Conservation (phyloP, 1,140 invertebrate genomes). For the Brachionus rubens region DNA sequence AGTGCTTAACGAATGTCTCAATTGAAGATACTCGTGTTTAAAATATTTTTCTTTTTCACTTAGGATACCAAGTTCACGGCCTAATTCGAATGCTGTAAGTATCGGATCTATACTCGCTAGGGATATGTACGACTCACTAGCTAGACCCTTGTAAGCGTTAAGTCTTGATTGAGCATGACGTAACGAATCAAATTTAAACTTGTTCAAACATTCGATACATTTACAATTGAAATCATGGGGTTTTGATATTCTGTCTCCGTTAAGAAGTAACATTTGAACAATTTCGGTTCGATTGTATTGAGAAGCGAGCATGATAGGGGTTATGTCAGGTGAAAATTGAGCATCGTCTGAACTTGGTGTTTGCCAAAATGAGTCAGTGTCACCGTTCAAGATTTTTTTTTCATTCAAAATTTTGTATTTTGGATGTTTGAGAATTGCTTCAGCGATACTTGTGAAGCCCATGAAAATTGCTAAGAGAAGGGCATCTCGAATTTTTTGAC, state of each 20-base stretch:
- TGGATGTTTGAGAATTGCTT: slow-evolving; percentile 56
- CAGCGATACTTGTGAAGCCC: slow-evolving; percentile 58
- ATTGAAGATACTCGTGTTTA: slow-evolving; percentile 62
- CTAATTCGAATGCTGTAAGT: slow-evolving; percentile 66
- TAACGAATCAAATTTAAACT: slow-evolving; percentile 56
- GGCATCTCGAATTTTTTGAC: slow-evolving; percentile 56
- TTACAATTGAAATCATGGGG: slow-evolving; percentile 67
- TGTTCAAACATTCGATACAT: slow-evolving; percentile 64
- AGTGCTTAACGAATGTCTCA: slow-evolving; percentile 62
- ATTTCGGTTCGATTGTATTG: slow-evolving; percentile 56
- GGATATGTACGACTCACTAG: slow-evolving; percentile 66
- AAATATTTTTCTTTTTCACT: slow-evolving; percentile 47
- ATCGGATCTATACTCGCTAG: slow-evolving; percentile 68
- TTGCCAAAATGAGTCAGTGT: slow-evolving; percentile 46
- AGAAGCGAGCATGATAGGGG: slow-evolving; percentile 54
- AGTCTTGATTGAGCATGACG: slow-evolving; percentile 53
- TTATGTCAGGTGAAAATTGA: slow-evolving; percentile 53
- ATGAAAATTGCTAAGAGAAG: slow-evolving; percentile 57
- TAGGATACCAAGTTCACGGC: slow-evolving; percentile 61
- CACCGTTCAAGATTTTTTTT: slow-evolving; percentile 24
- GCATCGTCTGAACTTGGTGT: slow-evolving; percentile 49
- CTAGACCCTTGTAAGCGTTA: slow-evolving; percentile 57
- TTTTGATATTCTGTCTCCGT: slow-evolving; percentile 57
- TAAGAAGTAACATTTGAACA: slow-evolving; percentile 54
- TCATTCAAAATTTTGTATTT: slow-evolving; percentile 51